These are phyloP conservation scores for Echiichthys vipera DNA, from an alignment of 2,797 vertebrate genomes.

Conservation along the genomic window DNA sequence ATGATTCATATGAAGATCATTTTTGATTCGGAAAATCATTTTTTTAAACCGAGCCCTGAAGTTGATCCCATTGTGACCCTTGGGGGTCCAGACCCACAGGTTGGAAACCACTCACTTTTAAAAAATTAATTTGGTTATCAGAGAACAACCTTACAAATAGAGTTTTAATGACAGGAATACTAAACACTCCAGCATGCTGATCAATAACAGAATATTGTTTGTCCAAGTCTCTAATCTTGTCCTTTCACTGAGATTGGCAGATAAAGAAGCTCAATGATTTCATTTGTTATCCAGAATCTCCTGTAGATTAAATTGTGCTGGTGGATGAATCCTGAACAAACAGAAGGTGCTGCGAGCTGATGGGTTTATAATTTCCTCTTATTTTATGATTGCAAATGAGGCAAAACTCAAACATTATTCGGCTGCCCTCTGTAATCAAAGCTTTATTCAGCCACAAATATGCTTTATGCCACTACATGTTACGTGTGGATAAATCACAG, in stretches of 20 bases:
- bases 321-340: conserved; percentile 81
- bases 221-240: conserved; percentile 19
- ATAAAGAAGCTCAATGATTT: conserved; percentile 85
- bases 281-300: conserved; percentile 78
- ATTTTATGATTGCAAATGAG: conserved; percentile 74
- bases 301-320: conserved; percentile 79
- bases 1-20: no score
- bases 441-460: conserved; percentile 63
- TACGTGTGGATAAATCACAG: conserved; percentile 62
- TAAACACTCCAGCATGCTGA: conserved; percentile 1
- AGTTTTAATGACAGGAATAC: conserved; percentile 1
- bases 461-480: conserved; percentile 57
- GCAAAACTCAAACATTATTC: conserved; percentile 76
- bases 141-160: neutral
- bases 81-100: neutral
- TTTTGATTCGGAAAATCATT: no score
- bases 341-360: conserved; percentile 77
- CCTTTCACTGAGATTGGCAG: conserved; percentile 56
- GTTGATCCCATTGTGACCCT: neutral
- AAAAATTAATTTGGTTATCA: neutral
- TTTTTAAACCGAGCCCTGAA: no score
- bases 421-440: conserved; percentile 72
- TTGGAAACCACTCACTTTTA: neutral
- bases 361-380: conserved; percentile 79
- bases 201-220: conserved; percentile 38